Evolutionary conservation across 1,140 invertebrate species (phyloP), one percentile per base, ranked within the genome.

Genomic region (Tetramorium parvispinum): DNA sequence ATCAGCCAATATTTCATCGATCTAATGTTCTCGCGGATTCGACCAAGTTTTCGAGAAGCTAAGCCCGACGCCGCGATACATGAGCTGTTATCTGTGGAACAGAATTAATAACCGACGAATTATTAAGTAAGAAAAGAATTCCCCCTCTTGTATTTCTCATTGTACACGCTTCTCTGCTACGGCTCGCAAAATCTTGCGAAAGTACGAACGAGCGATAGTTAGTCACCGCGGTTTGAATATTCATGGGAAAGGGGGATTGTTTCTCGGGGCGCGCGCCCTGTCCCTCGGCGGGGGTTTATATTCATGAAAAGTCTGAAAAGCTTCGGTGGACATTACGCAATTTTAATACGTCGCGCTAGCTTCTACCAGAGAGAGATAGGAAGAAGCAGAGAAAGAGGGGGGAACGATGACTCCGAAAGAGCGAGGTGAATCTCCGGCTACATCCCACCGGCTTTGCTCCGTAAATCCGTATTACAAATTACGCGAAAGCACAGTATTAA

Each of bases 221-320:
- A 81, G 66, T 82, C 63, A 43, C 11, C 76, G 24, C 18, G 49
- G 7, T 53, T 75, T 90, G 85, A 90, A 90, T 90, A 90, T 90
- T 90, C 89, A 90, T 87, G 21, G 53, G n/a, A 32, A 61, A 32
- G 43, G 37, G 10, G 65, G 55, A 66, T 55, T 65, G 77, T 27
- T 3, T 32, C 32, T 32, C 63, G 61, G 51, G 51, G 43, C 32
- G 61, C 57, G 55, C 21, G 49, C 13, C 32, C 16, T 51, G 66
- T 70, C 32, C 21, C 79, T 46, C 66, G 24, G 37, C 8, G 13
- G 6, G 11, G 70, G 86, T 87, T 90, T 90, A 87, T 89, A 90
- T 90, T 90, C 89, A 90, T 90, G 89, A 89, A 89, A 90, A 89
- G 81, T 76, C 85, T 57, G 59, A 89, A 87, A 89, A 86, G 78